These are phyloP conservation scores for Eremophila alpestris DNA, from an alignment of 2,797 vertebrate genomes.

Conservation along the genomic window DNA sequence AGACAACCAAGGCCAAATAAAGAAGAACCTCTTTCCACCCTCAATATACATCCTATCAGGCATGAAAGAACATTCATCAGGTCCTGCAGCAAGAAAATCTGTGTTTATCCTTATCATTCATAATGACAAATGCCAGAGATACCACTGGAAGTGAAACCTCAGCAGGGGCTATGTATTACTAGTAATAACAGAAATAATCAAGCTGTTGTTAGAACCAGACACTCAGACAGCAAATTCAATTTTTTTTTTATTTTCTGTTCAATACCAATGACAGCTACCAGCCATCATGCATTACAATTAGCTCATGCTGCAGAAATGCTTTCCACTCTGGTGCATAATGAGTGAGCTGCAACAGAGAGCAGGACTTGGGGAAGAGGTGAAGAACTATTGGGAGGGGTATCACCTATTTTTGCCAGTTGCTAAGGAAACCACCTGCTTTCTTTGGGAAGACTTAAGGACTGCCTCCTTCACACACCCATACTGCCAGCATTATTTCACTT, in stretches of 20 bases:
- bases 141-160: conserved; percentile 20
- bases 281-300: conserved; percentile 4
- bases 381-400: neutral
- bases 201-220: conserved; percentile 43
- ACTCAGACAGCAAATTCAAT: conserved; percentile 33
- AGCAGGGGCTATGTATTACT: conserved; percentile 1
- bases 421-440: conserved; percentile 38
- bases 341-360: neutral
- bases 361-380: neutral
- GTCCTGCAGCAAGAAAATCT: conserved; percentile 1
- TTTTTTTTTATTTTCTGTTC: conserved; percentile 17
- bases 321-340: neutral
- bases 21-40: neutral
- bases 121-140: conserved; percentile 21
- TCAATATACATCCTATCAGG: neutral
- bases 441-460: neutral
- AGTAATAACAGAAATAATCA: conserved; percentile 55
- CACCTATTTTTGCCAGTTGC: neutral
- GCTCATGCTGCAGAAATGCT: conserved; percentile 25
- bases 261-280: conserved; percentile 24
- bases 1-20: neutral
- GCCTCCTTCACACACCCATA: neutral
- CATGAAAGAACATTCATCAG: neutral
- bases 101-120: neutral
- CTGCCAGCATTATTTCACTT: neutral